Percentiles rank a stretch among this genome's conserved stretches.
Evolutionary conservation across 2,797 vertebrate species (phyloP).

Genomic region (Phataginus tricuspis): DNA sequence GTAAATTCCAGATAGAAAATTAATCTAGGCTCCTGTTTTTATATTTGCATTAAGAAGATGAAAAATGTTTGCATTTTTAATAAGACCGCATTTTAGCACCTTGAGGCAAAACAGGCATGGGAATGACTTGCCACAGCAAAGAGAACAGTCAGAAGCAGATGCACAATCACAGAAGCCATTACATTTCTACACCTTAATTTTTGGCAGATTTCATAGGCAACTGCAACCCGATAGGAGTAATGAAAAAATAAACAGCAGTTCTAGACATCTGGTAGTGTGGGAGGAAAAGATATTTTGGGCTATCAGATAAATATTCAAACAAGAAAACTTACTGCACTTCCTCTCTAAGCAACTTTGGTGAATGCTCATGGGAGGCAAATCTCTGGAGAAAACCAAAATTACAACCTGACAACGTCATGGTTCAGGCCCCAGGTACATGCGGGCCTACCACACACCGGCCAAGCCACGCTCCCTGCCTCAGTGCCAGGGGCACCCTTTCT

Average conservation of each 20-base stretch:
- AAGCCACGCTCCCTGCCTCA: accelerated
- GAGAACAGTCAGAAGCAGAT: conserved; percentile 11
- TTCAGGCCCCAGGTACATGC: background rate
- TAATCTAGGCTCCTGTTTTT: background rate
- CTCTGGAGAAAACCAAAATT: background rate
- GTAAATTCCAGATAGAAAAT: background rate
- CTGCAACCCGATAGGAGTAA: conserved; percentile 31
- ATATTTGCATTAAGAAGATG: background rate
- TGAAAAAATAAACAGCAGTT: conserved; percentile 63
- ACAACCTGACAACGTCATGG: background rate
- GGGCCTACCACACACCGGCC: accelerated
- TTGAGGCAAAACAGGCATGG: background rate
- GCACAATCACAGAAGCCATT: conserved; percentile 43
- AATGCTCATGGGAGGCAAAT: background rate
- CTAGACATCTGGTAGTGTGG: conserved; percentile 57
- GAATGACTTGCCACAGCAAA: background rate
- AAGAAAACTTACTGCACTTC: background rate
- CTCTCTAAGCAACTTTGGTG: background rate
- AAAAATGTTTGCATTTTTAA: conserved; percentile 59
- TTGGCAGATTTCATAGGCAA: conserved; percentile 44
- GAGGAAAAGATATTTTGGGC: conserved; percentile 55
- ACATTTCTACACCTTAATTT: conserved; percentile 49
- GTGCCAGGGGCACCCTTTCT: background rate
- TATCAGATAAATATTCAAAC: conserved; percentile 69
- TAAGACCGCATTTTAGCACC: conserved; percentile 22